These are phyloP conservation scores for Dioctria rufipes DNA, from an alignment of 2,888 invertebrate species.

Conservation along the genomic window DNA sequence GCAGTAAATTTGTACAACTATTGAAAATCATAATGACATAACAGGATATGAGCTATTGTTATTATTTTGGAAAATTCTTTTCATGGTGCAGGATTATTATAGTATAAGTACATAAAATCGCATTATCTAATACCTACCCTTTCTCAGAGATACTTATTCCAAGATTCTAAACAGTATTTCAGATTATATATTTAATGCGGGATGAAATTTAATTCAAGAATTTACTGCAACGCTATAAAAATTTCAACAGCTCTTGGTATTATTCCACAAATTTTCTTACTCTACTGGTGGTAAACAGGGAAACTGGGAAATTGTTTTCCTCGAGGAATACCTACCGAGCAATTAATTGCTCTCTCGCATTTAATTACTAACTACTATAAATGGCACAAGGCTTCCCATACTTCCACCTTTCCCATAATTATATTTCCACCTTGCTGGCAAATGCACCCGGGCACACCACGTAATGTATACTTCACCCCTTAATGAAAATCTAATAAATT, in stretches of 20 bases:
- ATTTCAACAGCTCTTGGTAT: background rate
- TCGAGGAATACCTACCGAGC: constrained; percentile 17
- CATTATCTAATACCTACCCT: too few relatives aligned
- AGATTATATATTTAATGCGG: background rate
- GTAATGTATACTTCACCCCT: constrained; percentile 17
- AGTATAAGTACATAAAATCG: too few relatives aligned
- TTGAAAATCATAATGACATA: too few relatives aligned
- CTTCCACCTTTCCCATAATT: constrained; percentile 16
- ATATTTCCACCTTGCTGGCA: constrained; percentile 25
- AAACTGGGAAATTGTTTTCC: constrained; percentile 27
- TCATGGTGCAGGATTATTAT: too few relatives aligned
- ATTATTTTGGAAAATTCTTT: too few relatives aligned
- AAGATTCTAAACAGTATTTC: too few relatives aligned
- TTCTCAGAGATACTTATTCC: too few relatives aligned
- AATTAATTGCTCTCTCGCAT: constrained; percentile 46
- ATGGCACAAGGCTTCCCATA: background rate
- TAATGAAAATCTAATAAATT: constrained; percentile 47
- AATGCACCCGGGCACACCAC: background rate
- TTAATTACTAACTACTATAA: constrained; percentile 37
- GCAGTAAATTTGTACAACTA: too few relatives aligned
- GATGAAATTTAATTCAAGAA: constrained; percentile 40
- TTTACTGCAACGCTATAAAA: constrained; percentile 39
- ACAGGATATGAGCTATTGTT: too few relatives aligned
- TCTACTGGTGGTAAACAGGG: background rate
- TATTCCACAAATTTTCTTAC: constrained; percentile 35